Evolutionary conservation across 2,888 invertebrate genomes (phyloP), one percentile per base, ranked within the genome.

Genomic region (Pelosia muscerda): DNA sequence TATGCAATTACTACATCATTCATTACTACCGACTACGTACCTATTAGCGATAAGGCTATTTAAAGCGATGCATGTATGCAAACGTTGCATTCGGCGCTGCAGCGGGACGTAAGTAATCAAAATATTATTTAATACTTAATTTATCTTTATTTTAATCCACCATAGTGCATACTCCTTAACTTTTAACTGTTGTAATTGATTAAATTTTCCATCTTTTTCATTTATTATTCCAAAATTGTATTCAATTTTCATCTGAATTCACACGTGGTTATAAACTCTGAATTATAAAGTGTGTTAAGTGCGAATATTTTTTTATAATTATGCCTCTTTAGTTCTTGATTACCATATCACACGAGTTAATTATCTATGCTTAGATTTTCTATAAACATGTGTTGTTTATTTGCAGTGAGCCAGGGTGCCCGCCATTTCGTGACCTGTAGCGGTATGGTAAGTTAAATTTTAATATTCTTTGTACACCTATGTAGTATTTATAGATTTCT

Each of bases 401-500:
- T 87, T 81, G 0, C 89, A 94, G 94, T 90, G 86, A 88, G 92
- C 92, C 93, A 90, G 92, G 86, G 92, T 88, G 64, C 81, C 88
- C 79, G 89, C 84, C 73, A 42, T 53, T 62, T 77, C 77, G 81
- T 71, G 87, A 78, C 87, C 88, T 88, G 86, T 76, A 71, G 84
- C 81, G 72, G 81, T 81, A 82, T 84, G 89, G 93, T 92, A 63
- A 90, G 92, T 86, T 1, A 13, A 28, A 57, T 55, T 11, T 56
- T 64, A 10, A 34, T 25, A 55, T 25, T 61, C 26, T 61, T 49
- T 1, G n/a, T 5, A 6, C 42, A n/a, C 1, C 11, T 8, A 0
- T 31, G 4, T 54, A 6, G n/a, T 22, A 1, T 53, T 53, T 15
- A 10, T 34, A 34, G 34, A 34, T 34, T 4, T 28, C 6, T n/a